Conservation (phyloP, 30 jellyfish, hydroid and myxozoan genomes). For the Aurelia sp. region DNA sequence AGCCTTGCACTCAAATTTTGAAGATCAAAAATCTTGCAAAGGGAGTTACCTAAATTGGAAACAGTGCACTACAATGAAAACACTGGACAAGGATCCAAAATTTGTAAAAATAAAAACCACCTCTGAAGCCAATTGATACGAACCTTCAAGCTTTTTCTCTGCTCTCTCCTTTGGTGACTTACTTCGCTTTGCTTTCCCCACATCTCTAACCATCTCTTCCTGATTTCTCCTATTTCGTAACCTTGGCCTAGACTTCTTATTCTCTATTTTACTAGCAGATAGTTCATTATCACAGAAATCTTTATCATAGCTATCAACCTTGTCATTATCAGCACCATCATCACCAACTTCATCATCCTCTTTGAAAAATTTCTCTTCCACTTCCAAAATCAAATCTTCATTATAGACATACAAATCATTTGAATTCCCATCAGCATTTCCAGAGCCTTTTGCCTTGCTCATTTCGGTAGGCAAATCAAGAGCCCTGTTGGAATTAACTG, state of each 20-base stretch:
- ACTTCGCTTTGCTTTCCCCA: slow-evolving; percentile 10
- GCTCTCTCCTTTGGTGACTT: slow-evolving; percentile 1
- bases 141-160: neutral
- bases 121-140: no score
- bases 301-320: neutral
- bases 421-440: no score
- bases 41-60: no score
- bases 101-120: no score
- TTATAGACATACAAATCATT: slow-evolving; percentile 5
- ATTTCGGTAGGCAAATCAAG: neutral
- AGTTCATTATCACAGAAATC: neutral
- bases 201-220: neutral
- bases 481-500: neutral
- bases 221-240: neutral
- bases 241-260: neutral
- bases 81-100: no score
- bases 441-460: neutral
- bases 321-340: neutral
- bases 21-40: no score
- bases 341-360: slow-evolving; percentile 15
- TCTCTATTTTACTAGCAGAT: neutral
- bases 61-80: no score
- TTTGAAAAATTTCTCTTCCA: slow-evolving; percentile 30
- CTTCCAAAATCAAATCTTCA: slow-evolving; percentile 28
- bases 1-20: no score